Evolutionary conservation across 2,113 vertebrate genomes (phyloP), one percentile per base, ranked within the genome.

Genomic region (Lycaon pictus): DNA sequence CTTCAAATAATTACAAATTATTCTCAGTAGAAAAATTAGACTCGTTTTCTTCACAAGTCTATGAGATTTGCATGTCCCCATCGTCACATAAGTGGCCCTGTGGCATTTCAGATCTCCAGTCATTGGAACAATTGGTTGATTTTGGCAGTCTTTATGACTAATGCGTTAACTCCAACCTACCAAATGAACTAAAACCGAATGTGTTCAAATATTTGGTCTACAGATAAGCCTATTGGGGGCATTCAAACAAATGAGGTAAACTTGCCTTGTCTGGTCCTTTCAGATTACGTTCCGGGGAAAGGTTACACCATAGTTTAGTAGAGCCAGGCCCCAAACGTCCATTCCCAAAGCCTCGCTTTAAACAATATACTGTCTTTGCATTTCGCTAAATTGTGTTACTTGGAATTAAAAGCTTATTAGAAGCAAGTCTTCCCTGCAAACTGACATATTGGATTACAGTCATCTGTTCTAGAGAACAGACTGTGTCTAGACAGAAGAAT

Each of bases 221-320:
- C 76, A 91, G 97, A 98, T 97, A 98, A 98, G 93, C 72, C 98
- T 98, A 92, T 63, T 95, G 97, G 97, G 97, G 93, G 94, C 83
- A 96, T 98, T 98, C 97, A 98, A 98, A 98, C 97, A 98, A 98
- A 98, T 95, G 98, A 97, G 96, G 95, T 55, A 95, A 93, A 97
- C 98, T 98, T 98, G 98, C 98, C 97, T 97, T 95, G 93, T 98
- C 98, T 98, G 98, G 98, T 98, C 97, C 96, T 96, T 94, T 90
- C 72, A 58, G 80, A 91, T 85, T 84, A 63, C 0, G 5, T 96
- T 84, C 71, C 55, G 83, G 83, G 81, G 89, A 95, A 82, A 85
- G 85, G 56, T 96, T 83, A 95, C 67, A 97, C 97, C 98, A 98
- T 94, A 98, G 86, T 95, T 84, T 79, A 88, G 87, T 89, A 95